These are phyloP conservation scores for Notolabrus celidotus DNA, from an alignment of 2,797 vertebrate genomes.

Conservation along the genomic window DNA sequence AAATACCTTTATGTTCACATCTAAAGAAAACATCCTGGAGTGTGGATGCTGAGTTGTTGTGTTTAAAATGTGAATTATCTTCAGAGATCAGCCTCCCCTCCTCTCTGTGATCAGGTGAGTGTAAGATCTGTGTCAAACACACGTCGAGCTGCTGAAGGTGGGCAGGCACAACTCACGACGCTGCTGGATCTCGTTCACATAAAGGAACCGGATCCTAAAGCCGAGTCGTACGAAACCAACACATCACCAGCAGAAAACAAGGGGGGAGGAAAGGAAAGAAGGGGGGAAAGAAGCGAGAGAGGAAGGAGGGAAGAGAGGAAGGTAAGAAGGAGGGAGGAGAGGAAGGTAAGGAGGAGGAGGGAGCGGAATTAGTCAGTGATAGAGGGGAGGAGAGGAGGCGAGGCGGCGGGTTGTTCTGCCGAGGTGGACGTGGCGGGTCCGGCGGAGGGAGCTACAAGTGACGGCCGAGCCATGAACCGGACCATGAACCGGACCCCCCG, in stretches of 20 bases:
- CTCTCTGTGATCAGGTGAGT: no score
- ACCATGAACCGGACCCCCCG: constrained; percentile 75
- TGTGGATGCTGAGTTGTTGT: no score
- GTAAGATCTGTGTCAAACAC: no score
- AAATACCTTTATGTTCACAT: no score
- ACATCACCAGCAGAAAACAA: background rate
- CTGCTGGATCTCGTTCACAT: background rate
- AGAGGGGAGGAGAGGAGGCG: constrained; percentile 66
- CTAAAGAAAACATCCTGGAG: no score
- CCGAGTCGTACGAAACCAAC: background rate
- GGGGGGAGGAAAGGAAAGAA: constrained; percentile 10
- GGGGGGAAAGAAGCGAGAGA: constrained; percentile 15
- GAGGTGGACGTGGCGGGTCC: constrained; percentile 89
- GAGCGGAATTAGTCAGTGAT: constrained; percentile 58
- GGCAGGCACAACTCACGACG: background rate
- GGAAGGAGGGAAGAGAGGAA: constrained; percentile 25
- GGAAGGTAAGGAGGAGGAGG: constrained; percentile 39
- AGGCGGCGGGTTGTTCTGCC: constrained; percentile 77
- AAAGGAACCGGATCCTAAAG: background rate
- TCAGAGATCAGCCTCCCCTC: no score
- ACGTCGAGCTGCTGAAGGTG: background rate
- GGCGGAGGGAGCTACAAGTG: constrained; percentile 69
- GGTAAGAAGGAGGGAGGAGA: constrained; percentile 29
- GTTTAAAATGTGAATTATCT: no score
- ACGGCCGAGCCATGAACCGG: constrained; percentile 63